Percentiles rank a stretch among this genome's conserved stretches.
Conservation (phyloP, 1,140 invertebrate species). For the Teleogryllus occipitalis region DNA sequence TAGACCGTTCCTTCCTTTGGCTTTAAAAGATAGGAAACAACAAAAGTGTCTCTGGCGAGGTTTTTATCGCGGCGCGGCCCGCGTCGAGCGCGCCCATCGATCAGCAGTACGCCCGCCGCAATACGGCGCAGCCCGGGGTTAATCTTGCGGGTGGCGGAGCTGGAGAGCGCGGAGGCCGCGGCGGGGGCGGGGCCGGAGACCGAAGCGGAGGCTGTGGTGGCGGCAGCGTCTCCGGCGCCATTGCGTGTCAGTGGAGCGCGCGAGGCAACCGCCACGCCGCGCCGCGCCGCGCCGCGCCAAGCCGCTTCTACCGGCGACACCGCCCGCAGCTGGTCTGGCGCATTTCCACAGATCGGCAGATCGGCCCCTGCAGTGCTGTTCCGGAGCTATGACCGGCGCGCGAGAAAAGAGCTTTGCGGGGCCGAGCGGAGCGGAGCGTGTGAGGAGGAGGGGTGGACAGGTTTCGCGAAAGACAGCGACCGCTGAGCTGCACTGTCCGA, state of each 20-base stretch:
- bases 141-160: not conserved
- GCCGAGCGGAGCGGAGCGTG: too few relatives aligned
- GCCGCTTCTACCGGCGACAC: too few relatives aligned
- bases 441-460: too few relatives aligned
- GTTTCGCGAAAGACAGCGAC: too few relatives aligned
- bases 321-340: too few relatives aligned
- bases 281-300: not conserved
- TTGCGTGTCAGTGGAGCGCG: not conserved
- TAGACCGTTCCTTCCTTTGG: constrained; percentile 11
- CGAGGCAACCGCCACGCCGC: too few relatives aligned
- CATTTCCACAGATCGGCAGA: too few relatives aligned
- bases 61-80: not conserved
- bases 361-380: too few relatives aligned
- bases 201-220: not conserved
- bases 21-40: constrained; percentile 9
- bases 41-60: not conserved
- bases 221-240: not conserved
- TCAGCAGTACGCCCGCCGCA: not conserved
- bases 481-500: too few relatives aligned
- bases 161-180: not conserved
- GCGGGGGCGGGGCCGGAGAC: not conserved
- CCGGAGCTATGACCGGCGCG: too few relatives aligned
- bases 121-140: not conserved
- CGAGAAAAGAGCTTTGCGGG: too few relatives aligned
- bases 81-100: not conserved